Conservation (phyloP, 2,797 vertebrate species). For the Aselliscus stoliczkanus region DNA sequence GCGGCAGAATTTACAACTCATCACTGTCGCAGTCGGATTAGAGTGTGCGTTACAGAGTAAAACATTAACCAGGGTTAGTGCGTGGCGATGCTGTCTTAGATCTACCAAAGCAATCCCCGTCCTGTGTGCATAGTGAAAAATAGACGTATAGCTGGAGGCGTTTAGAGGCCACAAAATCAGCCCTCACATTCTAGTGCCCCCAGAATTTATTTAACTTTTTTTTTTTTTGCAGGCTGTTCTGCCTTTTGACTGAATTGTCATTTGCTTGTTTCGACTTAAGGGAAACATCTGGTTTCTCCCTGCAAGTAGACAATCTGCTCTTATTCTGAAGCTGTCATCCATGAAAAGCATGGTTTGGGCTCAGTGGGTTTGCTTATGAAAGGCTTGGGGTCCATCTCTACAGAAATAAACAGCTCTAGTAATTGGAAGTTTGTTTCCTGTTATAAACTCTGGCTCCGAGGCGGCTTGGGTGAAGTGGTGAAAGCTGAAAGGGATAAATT, state of each 20-base stretch:
- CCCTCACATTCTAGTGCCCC: neutral
- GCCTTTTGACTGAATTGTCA: constrained; percentile 41
- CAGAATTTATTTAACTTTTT: neutral
- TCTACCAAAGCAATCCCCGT: neutral
- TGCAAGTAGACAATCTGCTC: constrained; percentile 65
- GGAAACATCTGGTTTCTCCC: constrained; percentile 80
- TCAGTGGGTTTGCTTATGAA: constrained; percentile 68
- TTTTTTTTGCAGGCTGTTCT: neutral
- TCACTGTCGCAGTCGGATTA: constrained; percentile 57
- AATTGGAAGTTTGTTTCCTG: neutral
- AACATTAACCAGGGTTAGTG: constrained; percentile 44
- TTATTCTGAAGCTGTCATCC: constrained; percentile 76
- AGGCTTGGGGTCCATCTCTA: constrained; percentile 26
- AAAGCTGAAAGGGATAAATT: neutral
- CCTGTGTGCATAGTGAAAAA: neutral
- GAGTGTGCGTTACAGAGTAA: constrained; percentile 28
- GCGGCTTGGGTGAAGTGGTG: neutral
- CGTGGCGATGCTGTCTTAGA: neutral
- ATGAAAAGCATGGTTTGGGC: constrained; percentile 53
- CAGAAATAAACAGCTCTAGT: constrained; percentile 58
- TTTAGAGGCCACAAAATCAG: neutral
- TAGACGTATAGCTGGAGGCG: neutral
- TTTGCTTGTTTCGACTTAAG: constrained; percentile 33
- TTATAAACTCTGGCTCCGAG: neutral
- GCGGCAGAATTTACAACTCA: constrained; percentile 47